phyloP scores from a whole-genome alignment of 2,797 vertebrate species.

The Artibeus jamaicensis region DNA sequence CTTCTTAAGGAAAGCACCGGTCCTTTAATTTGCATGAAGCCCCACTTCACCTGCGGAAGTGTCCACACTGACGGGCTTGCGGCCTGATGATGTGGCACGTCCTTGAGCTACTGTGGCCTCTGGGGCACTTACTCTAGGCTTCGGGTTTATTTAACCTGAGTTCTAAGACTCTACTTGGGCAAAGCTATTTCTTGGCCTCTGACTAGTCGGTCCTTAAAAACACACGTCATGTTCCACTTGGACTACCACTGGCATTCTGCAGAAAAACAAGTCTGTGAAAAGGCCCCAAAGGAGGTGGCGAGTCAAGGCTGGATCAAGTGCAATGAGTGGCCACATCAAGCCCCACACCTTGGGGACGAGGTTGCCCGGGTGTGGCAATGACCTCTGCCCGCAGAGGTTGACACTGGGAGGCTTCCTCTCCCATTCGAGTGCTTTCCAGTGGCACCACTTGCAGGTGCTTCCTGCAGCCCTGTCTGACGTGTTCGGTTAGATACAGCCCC shows the following conservation, averaged over 20 bases:
- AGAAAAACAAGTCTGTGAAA: neutral
- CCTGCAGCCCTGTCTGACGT: neutral
- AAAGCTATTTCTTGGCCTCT: neutral
- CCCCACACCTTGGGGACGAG: neutral
- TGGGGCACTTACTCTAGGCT: neutral
- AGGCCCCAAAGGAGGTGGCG: neutral
- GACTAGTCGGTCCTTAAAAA: neutral
- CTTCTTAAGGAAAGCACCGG: neutral
- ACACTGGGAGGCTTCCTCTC: neutral
- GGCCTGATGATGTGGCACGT: accelerated
- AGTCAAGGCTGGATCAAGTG: neutral
- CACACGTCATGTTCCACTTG: accelerated
- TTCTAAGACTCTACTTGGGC: neutral
- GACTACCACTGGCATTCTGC: neutral
- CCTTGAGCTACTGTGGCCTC: neutral
- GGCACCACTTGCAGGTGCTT: neutral
- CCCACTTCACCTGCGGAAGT: neutral
- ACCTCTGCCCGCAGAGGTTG: neutral
- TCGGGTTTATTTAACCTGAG: neutral
- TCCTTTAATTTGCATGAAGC: neutral
- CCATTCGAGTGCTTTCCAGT: neutral
- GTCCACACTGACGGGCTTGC: neutral
- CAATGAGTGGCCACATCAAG: too few species aligned
- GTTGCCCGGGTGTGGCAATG: neutral
- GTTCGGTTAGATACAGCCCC: neutral